Conservation (phyloP, 2,888 invertebrate genomes). For the Poecilus cupreus region DNA sequence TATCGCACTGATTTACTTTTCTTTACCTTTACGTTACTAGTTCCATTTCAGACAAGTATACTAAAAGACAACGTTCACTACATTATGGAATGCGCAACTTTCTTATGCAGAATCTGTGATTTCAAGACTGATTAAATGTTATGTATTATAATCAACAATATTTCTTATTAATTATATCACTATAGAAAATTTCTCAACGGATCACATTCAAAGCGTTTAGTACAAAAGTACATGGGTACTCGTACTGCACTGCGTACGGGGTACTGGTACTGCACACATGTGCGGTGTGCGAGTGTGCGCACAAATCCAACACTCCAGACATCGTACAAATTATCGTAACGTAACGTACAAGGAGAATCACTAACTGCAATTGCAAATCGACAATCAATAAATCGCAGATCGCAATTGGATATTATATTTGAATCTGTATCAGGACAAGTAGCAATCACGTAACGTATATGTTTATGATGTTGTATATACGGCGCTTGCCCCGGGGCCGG, state of each 20-base stretch:
- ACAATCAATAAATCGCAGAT: neutral
- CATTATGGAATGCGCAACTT: conserved; percentile 56
- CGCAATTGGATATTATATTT: neutral
- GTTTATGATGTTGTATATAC: neutral
- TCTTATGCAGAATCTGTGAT: conserved; percentile 45
- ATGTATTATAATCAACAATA: conserved; percentile 50
- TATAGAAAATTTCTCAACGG: conserved; percentile 53
- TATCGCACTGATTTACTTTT: neutral
- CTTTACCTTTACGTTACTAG: neutral
- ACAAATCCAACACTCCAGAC: conserved; percentile 50
- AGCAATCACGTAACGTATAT: neutral
- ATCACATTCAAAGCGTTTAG: conserved; percentile 59
- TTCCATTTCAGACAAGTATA: conserved; percentile 26
- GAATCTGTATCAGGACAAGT: neutral
- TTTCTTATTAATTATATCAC: conserved; percentile 57
- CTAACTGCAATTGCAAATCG: neutral
- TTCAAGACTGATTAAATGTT: conserved; percentile 49
- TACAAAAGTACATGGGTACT: conserved; percentile 45
- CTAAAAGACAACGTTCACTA: conserved; percentile 56
- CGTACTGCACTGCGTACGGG: conserved; percentile 31
- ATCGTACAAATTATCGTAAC: conserved; percentile 30
- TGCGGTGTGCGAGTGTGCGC: conserved; percentile 43
- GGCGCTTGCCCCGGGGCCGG: conserved; percentile 15
- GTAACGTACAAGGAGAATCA: conserved; percentile 9
- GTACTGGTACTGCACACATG: conserved; percentile 27